These are phyloP conservation scores for Zhuqinia jingwanae DNA, from an alignment of 2,888 invertebrate genomes.

Conservation along the genomic window DNA sequence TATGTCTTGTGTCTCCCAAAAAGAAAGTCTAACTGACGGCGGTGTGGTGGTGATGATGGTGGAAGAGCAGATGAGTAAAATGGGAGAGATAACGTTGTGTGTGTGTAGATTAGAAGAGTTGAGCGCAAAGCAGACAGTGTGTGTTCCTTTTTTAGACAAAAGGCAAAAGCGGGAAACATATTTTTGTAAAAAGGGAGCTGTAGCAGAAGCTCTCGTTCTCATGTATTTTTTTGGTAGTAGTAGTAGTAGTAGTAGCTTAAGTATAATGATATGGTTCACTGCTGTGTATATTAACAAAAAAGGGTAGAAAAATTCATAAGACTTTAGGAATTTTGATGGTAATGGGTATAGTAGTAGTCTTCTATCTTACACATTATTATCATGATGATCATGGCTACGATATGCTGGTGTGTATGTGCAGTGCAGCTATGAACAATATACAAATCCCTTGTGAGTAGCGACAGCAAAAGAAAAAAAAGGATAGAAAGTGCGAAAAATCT, in stretches of 20 bases:
- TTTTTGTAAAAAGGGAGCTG: background rate
- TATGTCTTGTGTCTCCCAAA: too few species aligned
- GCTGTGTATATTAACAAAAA: background rate
- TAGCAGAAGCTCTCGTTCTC: conserved; percentile 11
- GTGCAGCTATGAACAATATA: too few species aligned
- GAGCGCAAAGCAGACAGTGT: too few species aligned
- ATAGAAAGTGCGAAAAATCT: conserved; percentile 25
- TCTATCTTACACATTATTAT: background rate
- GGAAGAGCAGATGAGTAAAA: background rate
- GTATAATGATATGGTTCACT: too few species aligned
- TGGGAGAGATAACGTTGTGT: background rate
- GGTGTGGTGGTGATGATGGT: too few species aligned
- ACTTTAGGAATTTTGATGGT: conserved; percentile 38
- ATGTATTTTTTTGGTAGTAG: background rate
- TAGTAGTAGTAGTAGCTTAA: too few species aligned
- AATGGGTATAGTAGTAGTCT: conserved; percentile 35
- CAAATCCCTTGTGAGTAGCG: conserved; percentile 8
- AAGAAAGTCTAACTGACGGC: too few species aligned
- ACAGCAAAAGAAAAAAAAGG: background rate
- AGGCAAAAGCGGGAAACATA: conserved; percentile 1
- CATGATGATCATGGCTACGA: conserved; percentile 5
- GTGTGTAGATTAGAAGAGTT: conserved; percentile 26
- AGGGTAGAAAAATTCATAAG: conserved; percentile 18
- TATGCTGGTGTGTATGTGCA: background rate
- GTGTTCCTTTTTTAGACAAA: too few species aligned